Base-by-base conservation (phyloP, 2,888 invertebrate species). In the Theretra japonica region DNA sequence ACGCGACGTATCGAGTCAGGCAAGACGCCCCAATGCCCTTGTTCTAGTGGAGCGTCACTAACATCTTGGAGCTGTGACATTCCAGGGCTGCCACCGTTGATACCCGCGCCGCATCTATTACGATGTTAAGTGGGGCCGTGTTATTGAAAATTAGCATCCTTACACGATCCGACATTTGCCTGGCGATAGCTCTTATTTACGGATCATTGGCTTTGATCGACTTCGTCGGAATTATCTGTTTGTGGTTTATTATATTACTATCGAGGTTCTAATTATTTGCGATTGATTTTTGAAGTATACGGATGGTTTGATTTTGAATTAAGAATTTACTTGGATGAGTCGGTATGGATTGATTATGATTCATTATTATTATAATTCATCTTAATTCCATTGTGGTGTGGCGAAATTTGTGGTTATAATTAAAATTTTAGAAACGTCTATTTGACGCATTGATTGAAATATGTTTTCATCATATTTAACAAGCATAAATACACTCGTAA, bases 11-110 rank as follows among this genome's bases (percentile, higher is more conserved):
- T 23, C n/a, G 21, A n/a, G n/a, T 23, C 25, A 30, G 21, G 57
- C 23, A 33, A 30, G 30, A 56, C 57, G 17, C 23, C 17, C 4
- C 56, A 58, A 41, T 30, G 19, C n/a, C 62, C 62, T 57, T 21
- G 57, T 58, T 69, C 30, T 21, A 15, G 21, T 68, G 68, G n/a
- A 53, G 69, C 69, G 30, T 57, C n/a, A 69, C 69, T 58, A 58
- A 58, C 69, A 5, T 53, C 68, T 50, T 68, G 17, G 68, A 50
- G 23, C 28, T 25, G 69, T 69, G 53, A 69, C 30, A 6, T 28
- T 19, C 8, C 28, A 68, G 68, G 68, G 68, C 28, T 68, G 23
- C n/a, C 68, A 65, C 33, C 5, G 41, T 15, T 11, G 25, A n/a
- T 33, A 65, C n/a, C n/a, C 65, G 23, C 28, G 8, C 53, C 53